Conservation (phyloP, 2,113 vertebrate species). For the Parotia lawesii region DNA sequence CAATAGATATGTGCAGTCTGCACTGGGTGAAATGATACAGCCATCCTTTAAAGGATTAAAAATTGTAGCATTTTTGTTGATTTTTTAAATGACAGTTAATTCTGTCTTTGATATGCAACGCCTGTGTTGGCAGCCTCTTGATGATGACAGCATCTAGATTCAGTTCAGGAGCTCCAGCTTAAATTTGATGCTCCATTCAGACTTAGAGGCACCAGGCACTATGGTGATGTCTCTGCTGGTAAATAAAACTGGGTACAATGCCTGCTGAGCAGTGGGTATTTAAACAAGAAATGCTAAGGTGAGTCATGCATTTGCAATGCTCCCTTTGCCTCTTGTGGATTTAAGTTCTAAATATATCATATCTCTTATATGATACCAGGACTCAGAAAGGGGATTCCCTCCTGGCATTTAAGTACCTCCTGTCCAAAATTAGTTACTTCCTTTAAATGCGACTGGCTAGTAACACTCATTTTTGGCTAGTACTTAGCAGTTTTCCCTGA, state of each 20-base stretch:
- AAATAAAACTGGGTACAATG: not conserved
- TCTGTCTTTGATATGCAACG: conserved; percentile 7
- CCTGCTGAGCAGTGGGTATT: not conserved
- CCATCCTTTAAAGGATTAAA: conserved; percentile 30
- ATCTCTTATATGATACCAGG: not conserved
- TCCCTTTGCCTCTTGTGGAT: not conserved
- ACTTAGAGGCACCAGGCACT: conserved; percentile 14
- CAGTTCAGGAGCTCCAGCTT: not conserved
- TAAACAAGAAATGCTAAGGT: not conserved
- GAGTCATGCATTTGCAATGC: not conserved
- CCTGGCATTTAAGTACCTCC: not conserved
- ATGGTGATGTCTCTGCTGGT: not conserved
- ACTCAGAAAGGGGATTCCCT: not conserved
- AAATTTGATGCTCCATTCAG: not conserved
- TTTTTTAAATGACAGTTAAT: not conserved
- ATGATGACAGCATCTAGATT: conserved; percentile 13
- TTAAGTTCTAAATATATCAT: not conserved
- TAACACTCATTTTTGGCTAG: not conserved
- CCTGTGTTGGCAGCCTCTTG: not conserved
- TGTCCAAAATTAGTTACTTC: not conserved
- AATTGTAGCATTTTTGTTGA: not conserved
- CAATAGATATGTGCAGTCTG: conserved; percentile 6
- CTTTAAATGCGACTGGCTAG: not conserved
- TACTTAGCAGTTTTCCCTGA: not conserved
- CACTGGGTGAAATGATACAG: conserved; percentile 2